Base-by-base conservation (phyloP, 2,888 invertebrate genomes). In the Idaea dimidiata region DNA sequence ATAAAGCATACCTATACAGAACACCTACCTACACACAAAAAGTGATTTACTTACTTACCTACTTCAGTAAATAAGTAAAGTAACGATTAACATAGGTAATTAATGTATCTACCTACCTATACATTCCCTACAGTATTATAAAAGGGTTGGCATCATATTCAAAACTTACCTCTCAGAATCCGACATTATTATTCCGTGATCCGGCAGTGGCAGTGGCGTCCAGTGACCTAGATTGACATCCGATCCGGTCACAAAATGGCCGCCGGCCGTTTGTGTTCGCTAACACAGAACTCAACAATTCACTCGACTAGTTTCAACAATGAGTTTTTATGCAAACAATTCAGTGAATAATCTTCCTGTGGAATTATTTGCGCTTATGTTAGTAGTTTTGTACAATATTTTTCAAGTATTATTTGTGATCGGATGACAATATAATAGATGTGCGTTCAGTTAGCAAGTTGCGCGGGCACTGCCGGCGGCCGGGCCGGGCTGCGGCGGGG, bases 391-490 rank as follows among this genome's bases (percentile, higher is more conserved):
- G 0, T 14, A 3, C 14, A 14, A 43, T 43, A 43, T 43, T 43
- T 43, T 43, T 7, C 14, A 43, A 8, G 10, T n/a, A 1, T 7
- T 43, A 43, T 43, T 43, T 43, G 8, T 8, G 10, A 43, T 43
- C 43, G 10, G 14, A 10, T 14, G 31, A 10, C 17, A 58, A 58
- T 61, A 57, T 58, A 63, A 54, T n/a, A 8, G 58, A 56, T 16
- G 59, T 59, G 60, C 60, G 16, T 16, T 17, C 24, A n/a, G 58
- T 31, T 55, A 57, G 77, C 77, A 73, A 69, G 78, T 73, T 69
- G 63, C 66, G 63, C 70, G 71, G 70, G 73, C 69, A 83, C 82
- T 81, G 82, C 72, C 73, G 69, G 65, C 43, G 62, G 73, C 72
- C 70, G 68, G 71, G 65, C 57, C 63, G 72, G 72, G 68, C 70